Evolutionary conservation across 2,888 invertebrate species (phyloP).

Genomic region (Caradrina kadenii): DNA sequence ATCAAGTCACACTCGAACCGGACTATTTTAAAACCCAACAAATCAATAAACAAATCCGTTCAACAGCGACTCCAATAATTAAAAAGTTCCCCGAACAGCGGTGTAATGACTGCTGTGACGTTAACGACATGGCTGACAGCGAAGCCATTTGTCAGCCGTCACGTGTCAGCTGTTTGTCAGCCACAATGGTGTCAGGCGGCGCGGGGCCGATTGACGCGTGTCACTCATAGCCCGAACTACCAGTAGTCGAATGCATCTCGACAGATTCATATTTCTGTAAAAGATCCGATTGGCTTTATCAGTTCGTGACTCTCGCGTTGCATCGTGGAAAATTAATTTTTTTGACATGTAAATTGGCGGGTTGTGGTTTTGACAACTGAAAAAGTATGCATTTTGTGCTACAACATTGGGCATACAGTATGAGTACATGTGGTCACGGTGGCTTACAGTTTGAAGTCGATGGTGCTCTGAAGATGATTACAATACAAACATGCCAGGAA

Average conservation of each 20-base stretch:
- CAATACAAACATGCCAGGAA: background rate
- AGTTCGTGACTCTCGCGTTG: constrained; percentile 5
- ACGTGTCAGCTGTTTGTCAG: constrained; percentile 82
- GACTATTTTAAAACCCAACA: constrained; percentile 57
- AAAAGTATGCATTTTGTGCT: too few species aligned
- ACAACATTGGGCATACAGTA: too few species aligned
- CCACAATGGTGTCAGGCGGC: constrained; percentile 84
- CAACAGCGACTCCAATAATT: constrained; percentile 70
- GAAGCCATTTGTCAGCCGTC: constrained; percentile 82
- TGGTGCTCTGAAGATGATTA: too few species aligned
- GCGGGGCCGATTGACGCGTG: constrained; percentile 82
- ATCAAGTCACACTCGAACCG: constrained; percentile 39
- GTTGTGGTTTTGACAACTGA: too few species aligned
- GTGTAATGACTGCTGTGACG: constrained; percentile 81
- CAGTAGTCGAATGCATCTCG: constrained; percentile 57
- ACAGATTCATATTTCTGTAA: constrained; percentile 5
- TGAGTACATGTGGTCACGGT: background rate
- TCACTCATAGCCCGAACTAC: constrained; percentile 68
- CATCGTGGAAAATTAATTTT: too few species aligned
- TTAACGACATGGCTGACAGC: constrained; percentile 75
- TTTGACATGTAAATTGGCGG: too few species aligned
- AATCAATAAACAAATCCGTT: constrained; percentile 61
- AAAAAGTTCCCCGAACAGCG: constrained; percentile 79
- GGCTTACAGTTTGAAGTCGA: background rate
- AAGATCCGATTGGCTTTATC: constrained; percentile 1